Evolutionary conservation across 2,888 invertebrate species (phyloP), one percentile per base, ranked within the genome.

Genomic region (Diloba caeruleocephala): DNA sequence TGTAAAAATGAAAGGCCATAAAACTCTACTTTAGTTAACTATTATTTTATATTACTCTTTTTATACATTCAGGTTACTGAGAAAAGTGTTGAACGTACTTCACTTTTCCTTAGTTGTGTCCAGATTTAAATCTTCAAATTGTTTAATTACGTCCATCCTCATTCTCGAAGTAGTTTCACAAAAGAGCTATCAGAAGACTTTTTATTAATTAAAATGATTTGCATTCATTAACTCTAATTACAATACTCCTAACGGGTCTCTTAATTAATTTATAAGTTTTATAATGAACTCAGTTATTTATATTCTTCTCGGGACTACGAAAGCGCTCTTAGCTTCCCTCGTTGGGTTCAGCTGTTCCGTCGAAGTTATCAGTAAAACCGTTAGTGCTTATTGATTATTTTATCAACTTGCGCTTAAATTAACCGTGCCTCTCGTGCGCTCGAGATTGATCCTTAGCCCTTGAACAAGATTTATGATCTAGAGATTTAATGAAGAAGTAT

Each of bases 341-440:
- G 19, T 39, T 39, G 5, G 29, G 29, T 63, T 37, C 36, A 51
- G 29, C 45, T 55, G 44, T 39, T 52, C 36, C 45, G 26, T 45
- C 14, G n/a, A 31, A 55, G 37, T 59, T 61, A 70, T 62, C 70
- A 41, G 31, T 28, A 43, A 46, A 41, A 43, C 65, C 57, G 70
- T 69, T 69, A 65, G 58, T 57, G 57, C 52, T 53, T 56, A 69
- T 59, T 70, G 63, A 66, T 66, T 43, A 63, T 50, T 60, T 69
- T 58, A 69, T 69, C 64, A 41, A 15, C 19, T 50, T 33, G 60
- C 57, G 52, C 54, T 66, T 70, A 70, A 70, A 63, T 63, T 60
- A 71, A 66, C 57, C 42, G 44, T 33, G 41, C 8, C 48, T 53
- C 59, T 66, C 48, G 50, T 60, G 55, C 43, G 55, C 60, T 67